These are phyloP conservation scores for Drosophila trichaetosa DNA, from an alignment of 2,888 invertebrate genomes.

Conservation along the genomic window DNA sequence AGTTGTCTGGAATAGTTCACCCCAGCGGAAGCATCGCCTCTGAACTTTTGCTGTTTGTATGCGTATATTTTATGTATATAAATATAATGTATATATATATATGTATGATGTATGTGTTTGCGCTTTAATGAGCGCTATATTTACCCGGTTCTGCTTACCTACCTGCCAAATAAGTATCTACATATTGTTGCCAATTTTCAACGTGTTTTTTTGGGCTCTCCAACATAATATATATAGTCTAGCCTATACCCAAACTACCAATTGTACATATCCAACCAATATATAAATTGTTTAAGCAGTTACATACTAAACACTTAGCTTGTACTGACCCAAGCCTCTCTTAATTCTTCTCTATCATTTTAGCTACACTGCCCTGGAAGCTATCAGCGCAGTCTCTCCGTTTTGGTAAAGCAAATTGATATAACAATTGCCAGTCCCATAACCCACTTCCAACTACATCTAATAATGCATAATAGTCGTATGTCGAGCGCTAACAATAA, in stretches of 20 bases:
- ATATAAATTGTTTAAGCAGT: slow-evolving; percentile 20
- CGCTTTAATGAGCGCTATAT: slow-evolving; percentile 59
- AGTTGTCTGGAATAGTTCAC: slow-evolving; percentile 31
- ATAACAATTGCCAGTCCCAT: slow-evolving; percentile 18
- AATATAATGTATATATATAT: slow-evolving; percentile 12
- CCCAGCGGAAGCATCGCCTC: slow-evolving; percentile 68
- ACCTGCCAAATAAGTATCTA: slow-evolving; percentile 15
- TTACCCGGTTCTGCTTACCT: slow-evolving; percentile 54
- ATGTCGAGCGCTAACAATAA: slow-evolving; percentile 5
- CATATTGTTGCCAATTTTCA: slow-evolving; percentile 15
- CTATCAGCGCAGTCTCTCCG: slow-evolving; percentile 67
- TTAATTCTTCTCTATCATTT: slow-evolving; percentile 71
- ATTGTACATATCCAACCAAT: slow-evolving; percentile 1
- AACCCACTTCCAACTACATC: slow-evolving; percentile 7
- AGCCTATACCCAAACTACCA: neutral
- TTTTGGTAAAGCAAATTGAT: slow-evolving; percentile 60
- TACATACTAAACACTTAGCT: slow-evolving; percentile 27
- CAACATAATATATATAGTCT: neutral
- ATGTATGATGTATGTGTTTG: slow-evolving; percentile 39
- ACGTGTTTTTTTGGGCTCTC: slow-evolving; percentile 3
- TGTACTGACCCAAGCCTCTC: slow-evolving; percentile 50
- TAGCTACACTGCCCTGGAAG: slow-evolving; percentile 78
- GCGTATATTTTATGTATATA: slow-evolving; percentile 5
- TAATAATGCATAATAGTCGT: neutral
- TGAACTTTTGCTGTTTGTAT: slow-evolving; percentile 52